A percentile compares a stretch with the other conserved stretches of the same genome.
phyloP scores from a whole-genome alignment of 2,888 invertebrate species.

The Polymixis flavicincta region DNA sequence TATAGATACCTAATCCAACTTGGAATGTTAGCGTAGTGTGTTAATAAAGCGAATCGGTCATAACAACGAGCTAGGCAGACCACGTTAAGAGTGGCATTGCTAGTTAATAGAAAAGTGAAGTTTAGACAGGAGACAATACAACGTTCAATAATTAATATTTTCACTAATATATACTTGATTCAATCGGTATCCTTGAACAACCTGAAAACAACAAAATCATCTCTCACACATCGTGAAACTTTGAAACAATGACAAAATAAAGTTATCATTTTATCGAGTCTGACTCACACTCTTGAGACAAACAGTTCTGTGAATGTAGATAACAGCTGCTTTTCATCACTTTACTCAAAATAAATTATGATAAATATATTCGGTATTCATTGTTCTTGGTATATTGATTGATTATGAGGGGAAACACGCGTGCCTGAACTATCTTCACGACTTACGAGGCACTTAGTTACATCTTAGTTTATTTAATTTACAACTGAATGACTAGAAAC shows the following conservation, averaged over 20 bases:
- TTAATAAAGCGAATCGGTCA: conserved; percentile 64
- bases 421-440: neutral
- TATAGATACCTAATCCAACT: conserved; percentile 44
- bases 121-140: conserved; percentile 66
- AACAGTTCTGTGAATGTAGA: conserved; percentile 43
- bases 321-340: conserved; percentile 31
- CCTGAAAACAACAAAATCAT: conserved; percentile 83
- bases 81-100: conserved; percentile 78
- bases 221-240: conserved; percentile 58
- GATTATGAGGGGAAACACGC: conserved; percentile 24
- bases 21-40: conserved; percentile 59
- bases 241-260: conserved; percentile 43
- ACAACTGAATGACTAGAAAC: neutral
- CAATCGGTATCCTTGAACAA: conserved; percentile 84
- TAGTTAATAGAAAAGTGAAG: conserved; percentile 52
- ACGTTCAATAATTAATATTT: conserved; percentile 62
- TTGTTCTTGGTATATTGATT: conserved; percentile 33
- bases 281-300: conserved; percentile 49
- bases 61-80: conserved; percentile 65
- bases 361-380: conserved; percentile 37
- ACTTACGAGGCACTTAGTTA: neutral
- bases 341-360: conserved; percentile 27
- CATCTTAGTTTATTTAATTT: neutral
- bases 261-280: conserved; percentile 29
- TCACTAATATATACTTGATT: conserved; percentile 86